Evolutionary conservation across 1,140 invertebrate genomes (phyloP), one percentile per base, ranked within the genome.

Genomic region (Gonatopus flavifemur): DNA sequence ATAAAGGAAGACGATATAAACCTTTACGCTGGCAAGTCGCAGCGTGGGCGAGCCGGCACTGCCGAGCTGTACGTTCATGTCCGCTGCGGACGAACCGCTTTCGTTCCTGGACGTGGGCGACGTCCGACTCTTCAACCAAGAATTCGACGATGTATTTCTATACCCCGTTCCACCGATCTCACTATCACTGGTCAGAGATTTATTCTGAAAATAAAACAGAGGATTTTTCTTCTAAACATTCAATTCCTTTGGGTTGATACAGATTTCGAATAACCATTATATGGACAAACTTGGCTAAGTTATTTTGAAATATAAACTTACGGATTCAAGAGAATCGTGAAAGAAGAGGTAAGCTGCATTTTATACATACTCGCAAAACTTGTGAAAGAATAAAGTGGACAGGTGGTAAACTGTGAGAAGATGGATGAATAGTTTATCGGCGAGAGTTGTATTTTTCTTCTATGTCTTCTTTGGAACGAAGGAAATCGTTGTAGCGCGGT

Each of bases 51-150:
- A 75, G 55, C 74, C 73, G 41, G 72, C 66, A 56, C 67, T 78
- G 51, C 76, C 74, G 49, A 82, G 63, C 57, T 81, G 78, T 22
- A 82, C 74, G 71, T 82, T 81, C 80, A 81, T 82, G 60, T 79
- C 74, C 64, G 69, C 60, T 58, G 73, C 61, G 61, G 72, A 69
- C 57, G 66, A 61, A 55, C 66, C 67, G 67, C 66, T 71, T 68
- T 67, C 71, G 63, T 38, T 61, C 58, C 66, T 70, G 52, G 57
- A 66, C 57, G 59, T 66, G 66, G 66, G 66, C 60, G 65, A 66
- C 53, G 67, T 67, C 51, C 68, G 69, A 66, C 67, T 73, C 57
- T 73, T 69, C 44, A 71, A 52, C 72, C 72, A 75, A 57, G 69
- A 72, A 67, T 70, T 72, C 59, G 72, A 63, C 30, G 65, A 66